These are phyloP conservation scores for Asobara japonica DNA, from an alignment of 1,140 invertebrate species.

Conservation along the genomic window DNA sequence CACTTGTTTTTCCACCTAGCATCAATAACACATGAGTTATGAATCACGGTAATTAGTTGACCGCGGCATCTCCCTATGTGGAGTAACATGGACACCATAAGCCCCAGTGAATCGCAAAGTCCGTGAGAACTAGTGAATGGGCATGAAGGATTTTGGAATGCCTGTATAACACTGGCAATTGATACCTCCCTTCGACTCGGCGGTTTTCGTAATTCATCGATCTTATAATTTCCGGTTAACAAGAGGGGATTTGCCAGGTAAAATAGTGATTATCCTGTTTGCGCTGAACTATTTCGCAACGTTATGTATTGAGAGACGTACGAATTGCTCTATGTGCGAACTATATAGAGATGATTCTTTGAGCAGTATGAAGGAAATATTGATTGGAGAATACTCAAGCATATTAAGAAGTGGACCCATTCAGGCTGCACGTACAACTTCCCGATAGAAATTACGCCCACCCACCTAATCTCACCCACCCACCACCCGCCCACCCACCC, in stretches of 20 bases:
- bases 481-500: no score
- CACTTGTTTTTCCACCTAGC: no score
- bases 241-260: background rate
- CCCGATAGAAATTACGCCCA: no score
- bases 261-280: slow-evolving; percentile 1
- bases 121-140: slow-evolving; percentile 12
- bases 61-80: background rate
- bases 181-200: background rate
- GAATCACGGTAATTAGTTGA: background rate
- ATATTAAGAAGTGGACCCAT: no score
- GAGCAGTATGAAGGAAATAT: no score
- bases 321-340: no score
- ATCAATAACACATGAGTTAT: background rate
- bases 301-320: background rate
- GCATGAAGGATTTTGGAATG: slow-evolving; percentile 3
- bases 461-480: no score
- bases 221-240: slow-evolving; percentile 1
- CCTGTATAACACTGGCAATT: background rate
- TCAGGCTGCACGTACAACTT: no score
- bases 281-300: background rate
- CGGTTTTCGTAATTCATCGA: slow-evolving; percentile 9
- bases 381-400: no score
- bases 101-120: background rate
- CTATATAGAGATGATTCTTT: no score
- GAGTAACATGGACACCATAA: background rate